These are phyloP conservation scores for Chrysocyon brachyurus DNA, from an alignment of 2,797 vertebrate genomes.

Conservation along the genomic window DNA sequence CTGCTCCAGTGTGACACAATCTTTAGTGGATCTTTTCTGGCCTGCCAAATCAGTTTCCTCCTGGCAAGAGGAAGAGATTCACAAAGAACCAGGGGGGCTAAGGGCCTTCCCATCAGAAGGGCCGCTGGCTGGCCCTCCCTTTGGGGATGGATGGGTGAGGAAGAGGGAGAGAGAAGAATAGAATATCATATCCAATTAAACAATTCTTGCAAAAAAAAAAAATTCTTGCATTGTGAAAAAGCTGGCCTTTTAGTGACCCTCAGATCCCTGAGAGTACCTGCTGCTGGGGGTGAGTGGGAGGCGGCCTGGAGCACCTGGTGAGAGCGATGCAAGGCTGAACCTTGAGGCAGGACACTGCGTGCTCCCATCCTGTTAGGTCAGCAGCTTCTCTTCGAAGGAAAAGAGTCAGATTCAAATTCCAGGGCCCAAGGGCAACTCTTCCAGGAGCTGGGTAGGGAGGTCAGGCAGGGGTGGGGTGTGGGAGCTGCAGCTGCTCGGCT, in stretches of 20 bases:
- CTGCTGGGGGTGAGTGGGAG: neutral
- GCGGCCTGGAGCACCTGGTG: accelerated
- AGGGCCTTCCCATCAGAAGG: neutral
- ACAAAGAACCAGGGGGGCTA: neutral
- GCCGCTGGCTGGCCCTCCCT: neutral
- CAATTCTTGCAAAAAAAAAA: neutral
- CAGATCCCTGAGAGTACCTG: accelerated
- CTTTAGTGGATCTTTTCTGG: neutral
- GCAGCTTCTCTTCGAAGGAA: neutral
- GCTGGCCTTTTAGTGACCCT: neutral
- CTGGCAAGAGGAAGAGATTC: neutral
- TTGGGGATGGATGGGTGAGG: neutral
- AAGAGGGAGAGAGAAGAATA: neutral
- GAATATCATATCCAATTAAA: constrained; percentile 53
- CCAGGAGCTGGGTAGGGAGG: neutral
- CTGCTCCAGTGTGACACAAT: constrained; percentile 65
- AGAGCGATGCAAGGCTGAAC: neutral
- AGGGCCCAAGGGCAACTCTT: neutral
- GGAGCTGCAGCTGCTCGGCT: accelerated
- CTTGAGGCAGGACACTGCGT: neutral
- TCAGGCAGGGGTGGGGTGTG: accelerated
- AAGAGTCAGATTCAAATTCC: neutral
- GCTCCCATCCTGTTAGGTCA: neutral
- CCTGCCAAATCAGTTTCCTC: neutral
- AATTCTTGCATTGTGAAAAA: constrained; percentile 16